Base-by-base conservation (phyloP, 2,113 vertebrate species). In the Conger conger region DNA sequence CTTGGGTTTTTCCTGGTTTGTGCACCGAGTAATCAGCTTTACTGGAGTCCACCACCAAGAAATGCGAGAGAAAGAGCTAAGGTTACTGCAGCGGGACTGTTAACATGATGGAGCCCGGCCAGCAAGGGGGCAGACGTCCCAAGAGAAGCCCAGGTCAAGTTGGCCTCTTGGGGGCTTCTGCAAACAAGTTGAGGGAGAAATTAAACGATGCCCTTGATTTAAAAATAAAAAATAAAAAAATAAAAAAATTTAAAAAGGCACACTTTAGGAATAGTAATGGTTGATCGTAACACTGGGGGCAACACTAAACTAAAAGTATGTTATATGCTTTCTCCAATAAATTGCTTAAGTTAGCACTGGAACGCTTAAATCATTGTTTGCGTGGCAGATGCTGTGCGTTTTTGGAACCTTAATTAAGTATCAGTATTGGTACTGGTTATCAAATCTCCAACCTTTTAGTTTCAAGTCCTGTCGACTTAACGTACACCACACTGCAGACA, bases 111-210 rank as follows among this genome's bases (percentile, higher is more conserved):
- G 23, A 81, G 30, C 53, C 23, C 37, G 37, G n/a, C 23, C 53
- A 63, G 35, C 50, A 37, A 73, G 27, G 68, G 36, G 33, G 45
- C 40, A 20, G n/a, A 50, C 40, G 33, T 78, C 68, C 82, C 68
- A 83, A 53, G 82, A 50, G 73, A 76, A 37, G 53, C 53, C 83
- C 83, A 84, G 77, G 83, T 80, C 54, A 79, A 79, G 54, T 35
- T 38, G 50, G 27, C 83, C 83, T 78, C 50, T 79, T 40, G 17
- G 37, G 53, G 40, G 53, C 38, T n/a, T 80, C 83, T 84, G 76
- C 16, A 78, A 36, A 73, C 33, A 9, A 73, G 68, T 73, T 76
- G 37, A 54, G 20, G 60, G 1, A 45, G 53, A 6, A 27, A 82
- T 63, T 2, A 30, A 68, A 6, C 6, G n/a, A 84, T 42, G 45